Evolutionary conservation across 2,113 vertebrate species (phyloP).

Genomic region (Protobothrops flavoviridis): DNA sequence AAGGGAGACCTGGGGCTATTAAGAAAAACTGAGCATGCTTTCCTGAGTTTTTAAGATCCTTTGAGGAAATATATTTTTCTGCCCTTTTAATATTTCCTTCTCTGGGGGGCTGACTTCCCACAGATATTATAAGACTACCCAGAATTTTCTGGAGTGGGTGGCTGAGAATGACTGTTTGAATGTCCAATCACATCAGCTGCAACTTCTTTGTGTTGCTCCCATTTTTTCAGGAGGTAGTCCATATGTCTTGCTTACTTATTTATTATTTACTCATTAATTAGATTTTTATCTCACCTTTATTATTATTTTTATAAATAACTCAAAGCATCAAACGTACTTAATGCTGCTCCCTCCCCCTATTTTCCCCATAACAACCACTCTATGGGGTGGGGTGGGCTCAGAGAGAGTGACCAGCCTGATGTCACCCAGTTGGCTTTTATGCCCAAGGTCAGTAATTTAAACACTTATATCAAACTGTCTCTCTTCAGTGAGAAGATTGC

Average conservation of each 20-base stretch:
- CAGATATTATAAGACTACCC: background rate
- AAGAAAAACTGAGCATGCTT: too few species aligned
- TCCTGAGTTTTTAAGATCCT: too few species aligned
- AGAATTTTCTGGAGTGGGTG: background rate
- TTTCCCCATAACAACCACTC: background rate
- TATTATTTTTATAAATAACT: background rate
- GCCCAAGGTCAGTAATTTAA: background rate
- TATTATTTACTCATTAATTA: background rate
- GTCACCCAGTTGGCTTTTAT: background rate
- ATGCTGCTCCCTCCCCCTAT: background rate
- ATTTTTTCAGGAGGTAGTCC: background rate
- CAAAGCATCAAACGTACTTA: background rate
- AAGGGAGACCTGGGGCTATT: too few species aligned
- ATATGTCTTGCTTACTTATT: background rate
- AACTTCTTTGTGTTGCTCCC: background rate
- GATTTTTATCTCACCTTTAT: background rate
- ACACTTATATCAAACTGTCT: background rate
- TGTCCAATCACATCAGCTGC: background rate
- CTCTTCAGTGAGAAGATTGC: background rate
- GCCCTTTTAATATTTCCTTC: too few species aligned
- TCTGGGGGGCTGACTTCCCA: background rate
- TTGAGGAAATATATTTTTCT: too few species aligned
- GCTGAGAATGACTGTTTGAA: background rate
- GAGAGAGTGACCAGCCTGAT: background rate
- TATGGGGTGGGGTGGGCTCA: background rate